Conservation (phyloP, 2,888 invertebrate genomes). For the Sceliomorpha sp. region DNA sequence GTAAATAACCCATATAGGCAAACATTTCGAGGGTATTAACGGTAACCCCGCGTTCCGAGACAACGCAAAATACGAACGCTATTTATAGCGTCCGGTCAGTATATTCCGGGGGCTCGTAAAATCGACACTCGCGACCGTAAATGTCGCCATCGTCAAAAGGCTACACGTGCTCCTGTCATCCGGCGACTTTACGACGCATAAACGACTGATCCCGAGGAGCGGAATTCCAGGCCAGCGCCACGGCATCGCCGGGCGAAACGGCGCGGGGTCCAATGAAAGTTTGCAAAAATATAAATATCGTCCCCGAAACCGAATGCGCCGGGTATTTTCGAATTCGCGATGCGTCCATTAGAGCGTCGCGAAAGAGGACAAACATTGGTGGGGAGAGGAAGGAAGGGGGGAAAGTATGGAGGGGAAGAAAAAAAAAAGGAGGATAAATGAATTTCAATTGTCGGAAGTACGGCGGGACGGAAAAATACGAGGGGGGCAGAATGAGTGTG, state of each 20-base stretch:
- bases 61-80: conserved; percentile 31
- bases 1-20: too few species aligned
- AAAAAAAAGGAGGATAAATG: too few species aligned
- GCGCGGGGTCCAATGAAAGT: conserved; percentile 16
- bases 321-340: conserved; percentile 11
- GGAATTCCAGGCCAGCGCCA: conserved; percentile 26
- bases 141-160: conserved; percentile 32
- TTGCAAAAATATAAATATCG: conserved; percentile 28
- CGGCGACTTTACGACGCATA: conserved; percentile 43
- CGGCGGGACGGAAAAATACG: too few species aligned
- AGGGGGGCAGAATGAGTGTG: too few species aligned
- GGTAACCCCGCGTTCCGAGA: conserved; percentile 4
- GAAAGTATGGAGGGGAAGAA: too few species aligned
- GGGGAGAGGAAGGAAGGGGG: neutral
- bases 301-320: conserved; percentile 12
- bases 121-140: conserved; percentile 44
- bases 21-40: too few species aligned
- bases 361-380: conserved; percentile 8
- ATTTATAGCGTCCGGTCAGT: conserved; percentile 41
- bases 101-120: conserved; percentile 45
- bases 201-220: conserved; percentile 39
- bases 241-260: conserved; percentile 8
- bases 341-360: neutral
- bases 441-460: too few species aligned
- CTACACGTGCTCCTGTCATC: conserved; percentile 43